Evolutionary conservation across 2,797 vertebrate genomes (phyloP).

Genomic region (Chrysocyon brachyurus): DNA sequence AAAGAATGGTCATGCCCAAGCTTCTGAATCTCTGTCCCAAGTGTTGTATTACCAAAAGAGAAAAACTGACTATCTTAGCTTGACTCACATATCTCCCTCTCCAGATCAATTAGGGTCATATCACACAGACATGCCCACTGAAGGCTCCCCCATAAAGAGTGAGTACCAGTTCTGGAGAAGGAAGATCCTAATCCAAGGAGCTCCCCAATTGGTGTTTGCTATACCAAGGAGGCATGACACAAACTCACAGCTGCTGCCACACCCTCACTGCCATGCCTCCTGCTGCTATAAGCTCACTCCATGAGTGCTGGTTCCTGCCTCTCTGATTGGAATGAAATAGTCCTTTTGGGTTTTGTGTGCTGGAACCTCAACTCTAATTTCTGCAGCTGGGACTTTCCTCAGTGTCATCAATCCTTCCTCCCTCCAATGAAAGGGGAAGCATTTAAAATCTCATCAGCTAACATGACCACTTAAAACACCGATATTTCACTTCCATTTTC

Average conservation of each 20-base stretch:
- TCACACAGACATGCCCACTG: neutral
- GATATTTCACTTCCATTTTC: neutral
- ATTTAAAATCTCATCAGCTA: neutral
- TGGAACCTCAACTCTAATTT: neutral
- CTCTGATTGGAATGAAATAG: neutral
- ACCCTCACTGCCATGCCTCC: neutral
- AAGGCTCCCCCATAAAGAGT: no score
- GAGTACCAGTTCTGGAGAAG: neutral
- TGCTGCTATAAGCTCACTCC: neutral
- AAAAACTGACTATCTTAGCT: neutral
- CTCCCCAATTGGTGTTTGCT: neutral
- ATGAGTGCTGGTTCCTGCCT: neutral
- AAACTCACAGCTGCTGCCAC: neutral
- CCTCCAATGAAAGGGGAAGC: neutral
- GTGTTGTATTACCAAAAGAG: neutral
- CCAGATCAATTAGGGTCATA: neutral
- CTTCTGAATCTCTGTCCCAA: neutral
- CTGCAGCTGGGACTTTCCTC: neutral
- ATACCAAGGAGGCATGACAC: neutral
- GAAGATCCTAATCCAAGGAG: neutral
- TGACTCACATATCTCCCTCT: neutral
- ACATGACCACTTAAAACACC: neutral
- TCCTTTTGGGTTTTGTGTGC: neutral
- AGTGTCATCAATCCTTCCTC: no score
- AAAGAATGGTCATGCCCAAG: neutral